These are phyloP conservation scores for Syritta pipiens DNA, from an alignment of 2,888 invertebrate genomes.

Conservation along the genomic window DNA sequence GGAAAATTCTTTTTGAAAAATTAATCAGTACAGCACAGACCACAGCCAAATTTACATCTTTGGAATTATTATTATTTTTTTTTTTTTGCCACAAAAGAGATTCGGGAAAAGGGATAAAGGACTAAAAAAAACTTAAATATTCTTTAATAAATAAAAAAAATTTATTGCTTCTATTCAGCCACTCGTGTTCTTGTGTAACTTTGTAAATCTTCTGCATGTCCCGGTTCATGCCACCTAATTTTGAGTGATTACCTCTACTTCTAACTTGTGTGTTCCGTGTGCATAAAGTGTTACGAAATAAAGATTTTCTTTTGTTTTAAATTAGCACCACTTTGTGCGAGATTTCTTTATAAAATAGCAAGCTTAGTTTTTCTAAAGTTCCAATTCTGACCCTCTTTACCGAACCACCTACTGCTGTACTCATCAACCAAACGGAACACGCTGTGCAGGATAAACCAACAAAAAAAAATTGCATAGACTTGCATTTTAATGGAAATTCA, in stretches of 20 bases:
- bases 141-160: too few species aligned
- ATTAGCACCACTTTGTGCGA: too few species aligned
- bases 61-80: background rate
- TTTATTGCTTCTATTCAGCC: too few species aligned
- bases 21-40: constrained; percentile 71
- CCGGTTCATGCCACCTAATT: background rate
- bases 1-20: constrained; percentile 52
- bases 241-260: background rate
- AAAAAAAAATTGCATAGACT: constrained; percentile 30
- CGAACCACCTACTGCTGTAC: constrained; percentile 51
- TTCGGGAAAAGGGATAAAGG: constrained; percentile 32
- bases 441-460: constrained; percentile 17
- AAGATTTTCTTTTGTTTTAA: constrained; percentile 23
- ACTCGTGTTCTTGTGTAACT: too few species aligned
- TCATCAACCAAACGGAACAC: constrained; percentile 37
- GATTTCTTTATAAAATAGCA: too few species aligned
- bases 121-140: too few species aligned
- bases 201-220: too few species aligned
- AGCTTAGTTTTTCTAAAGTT: too few species aligned
- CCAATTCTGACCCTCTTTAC: constrained; percentile 12
- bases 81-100: background rate
- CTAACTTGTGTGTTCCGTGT: constrained; percentile 58
- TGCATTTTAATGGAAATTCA: constrained; percentile 63
- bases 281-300: constrained; percentile 68
- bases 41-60: constrained; percentile 70